Evolutionary conservation across 1,140 invertebrate species (phyloP).

Genomic region (Bombyx mori): DNA sequence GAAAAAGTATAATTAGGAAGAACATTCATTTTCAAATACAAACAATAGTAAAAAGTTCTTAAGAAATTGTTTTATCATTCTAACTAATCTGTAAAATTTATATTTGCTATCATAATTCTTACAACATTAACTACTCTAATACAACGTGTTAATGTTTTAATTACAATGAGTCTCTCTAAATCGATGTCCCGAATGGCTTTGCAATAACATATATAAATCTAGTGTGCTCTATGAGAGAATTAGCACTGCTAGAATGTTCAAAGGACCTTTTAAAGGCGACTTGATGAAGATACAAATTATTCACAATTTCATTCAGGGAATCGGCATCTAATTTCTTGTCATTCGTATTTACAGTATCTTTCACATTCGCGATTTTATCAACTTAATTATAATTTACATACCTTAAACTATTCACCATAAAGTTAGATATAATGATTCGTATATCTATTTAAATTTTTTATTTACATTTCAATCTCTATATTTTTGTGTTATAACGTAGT

Average conservation of each 20-base stretch:
- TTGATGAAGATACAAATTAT: too few relatives aligned
- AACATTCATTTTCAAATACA: constrained; percentile 25
- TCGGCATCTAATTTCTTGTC: constrained; percentile 15
- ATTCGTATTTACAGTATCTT: constrained; percentile 50
- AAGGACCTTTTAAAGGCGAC: too few relatives aligned
- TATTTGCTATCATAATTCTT: constrained; percentile 29
- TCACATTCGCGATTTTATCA: constrained; percentile 35
- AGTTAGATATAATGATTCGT: constrained; percentile 62
- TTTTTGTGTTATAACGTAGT: constrained; percentile 61
- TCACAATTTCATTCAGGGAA: not conserved
- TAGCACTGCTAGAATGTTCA: too few relatives aligned
- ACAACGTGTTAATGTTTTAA: constrained; percentile 10
- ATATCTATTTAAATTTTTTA: constrained; percentile 50
- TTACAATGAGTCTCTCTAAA: constrained; percentile 5
- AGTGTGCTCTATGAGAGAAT: too few relatives aligned
- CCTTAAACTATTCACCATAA: constrained; percentile 40
- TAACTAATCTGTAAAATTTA: constrained; percentile 55
- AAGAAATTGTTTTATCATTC: constrained; percentile 25
- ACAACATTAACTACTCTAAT: constrained; percentile 13
- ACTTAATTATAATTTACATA: constrained; percentile 61
- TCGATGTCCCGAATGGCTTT: not conserved
- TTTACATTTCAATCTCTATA: constrained; percentile 51
- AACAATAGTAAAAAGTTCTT: constrained; percentile 29
- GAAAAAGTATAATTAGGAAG: constrained; percentile 17
- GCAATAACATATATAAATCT: not conserved